Evolutionary conservation across 2,113 vertebrate species (phyloP), one percentile per base, ranked within the genome.

Genomic region (Callaeas wilsoni): DNA sequence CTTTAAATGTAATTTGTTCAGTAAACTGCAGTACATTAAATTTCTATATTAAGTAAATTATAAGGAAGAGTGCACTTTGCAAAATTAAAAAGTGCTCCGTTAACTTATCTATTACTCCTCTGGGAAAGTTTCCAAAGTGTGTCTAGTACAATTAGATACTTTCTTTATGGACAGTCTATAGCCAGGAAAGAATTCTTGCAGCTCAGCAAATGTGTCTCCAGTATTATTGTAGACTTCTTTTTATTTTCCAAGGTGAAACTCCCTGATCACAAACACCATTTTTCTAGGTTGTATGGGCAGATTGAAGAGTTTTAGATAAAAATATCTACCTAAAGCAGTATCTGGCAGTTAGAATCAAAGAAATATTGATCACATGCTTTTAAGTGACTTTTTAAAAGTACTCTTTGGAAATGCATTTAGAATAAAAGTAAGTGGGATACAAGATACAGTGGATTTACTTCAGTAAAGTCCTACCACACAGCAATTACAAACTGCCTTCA

Each of bases 11-110:
- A 97, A 98, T 98, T 98, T 98, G 97, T 97, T 98, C 97, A 97
- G 97, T 97, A 98, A 98, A 98, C 97, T 97, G 96, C 95, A 97
- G 95, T 97, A 97, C 97, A 98, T 98, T 98, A 98, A 97, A 98
- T 97, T 98, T 98, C 97, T 98, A 96, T 98, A 98, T 98, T 98
- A 98, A 98, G 97, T 97, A 98, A 98, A 98, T 98, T 98, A 98
- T 97, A 98, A 98, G 97, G 97, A 98, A 97, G 97, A 98, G 94
- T 98, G 96, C 97, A 98, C 98, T 98, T 98, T 97, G 95, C 96
- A 97, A 98, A 98, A 98, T 98, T 98, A 97, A 98, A 98, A 98
- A 98, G 97, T 98, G 97, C 96, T 98, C 93, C 30, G 96, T 97
- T 98, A 97, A 97, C 97, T 98, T 98, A 98, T 97, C 96, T 97